Evolutionary conservation across 1,140 invertebrate genomes (phyloP).

Genomic region (Lucilia sericata): DNA sequence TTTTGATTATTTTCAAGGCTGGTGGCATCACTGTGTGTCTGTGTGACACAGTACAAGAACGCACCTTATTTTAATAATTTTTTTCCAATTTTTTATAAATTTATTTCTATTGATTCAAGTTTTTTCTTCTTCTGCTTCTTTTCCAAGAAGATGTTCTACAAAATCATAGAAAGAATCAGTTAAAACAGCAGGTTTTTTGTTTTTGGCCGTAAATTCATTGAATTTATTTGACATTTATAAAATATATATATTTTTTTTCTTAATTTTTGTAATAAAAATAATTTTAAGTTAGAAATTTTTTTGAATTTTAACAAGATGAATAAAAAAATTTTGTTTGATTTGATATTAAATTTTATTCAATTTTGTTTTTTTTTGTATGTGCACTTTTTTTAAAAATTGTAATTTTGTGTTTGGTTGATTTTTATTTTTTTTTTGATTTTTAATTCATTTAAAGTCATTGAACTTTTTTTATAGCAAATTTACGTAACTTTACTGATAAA

Average conservation of each 20-base stretch:
- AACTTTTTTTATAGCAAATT: slow-evolving; percentile 35
- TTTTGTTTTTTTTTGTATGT: background rate
- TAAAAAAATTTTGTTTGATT: too few relatives aligned
- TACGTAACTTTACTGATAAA: slow-evolving; percentile 43
- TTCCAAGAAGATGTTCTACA: background rate
- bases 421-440: background rate
- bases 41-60: slow-evolving; percentile 21
- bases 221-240: slow-evolving; percentile 25
- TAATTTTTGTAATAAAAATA: background rate
- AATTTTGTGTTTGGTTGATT: background rate
- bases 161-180: background rate
- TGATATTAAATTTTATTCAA: background rate
- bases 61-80: slow-evolving; percentile 12
- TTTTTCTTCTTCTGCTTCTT: background rate
- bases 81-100: background rate
- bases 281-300: too few relatives aligned
- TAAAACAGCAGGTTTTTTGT: background rate
- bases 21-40: background rate
- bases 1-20: slow-evolving; percentile 30
- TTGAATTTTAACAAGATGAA: too few relatives aligned
- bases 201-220: background rate
- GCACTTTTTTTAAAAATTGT: background rate
- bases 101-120: background rate
- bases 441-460: slow-evolving; percentile 32
- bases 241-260: background rate